Evolutionary conservation across 2,797 vertebrate genomes (phyloP), one percentile per base, ranked within the genome.

Genomic region (Xiphophorus birchmanni): DNA sequence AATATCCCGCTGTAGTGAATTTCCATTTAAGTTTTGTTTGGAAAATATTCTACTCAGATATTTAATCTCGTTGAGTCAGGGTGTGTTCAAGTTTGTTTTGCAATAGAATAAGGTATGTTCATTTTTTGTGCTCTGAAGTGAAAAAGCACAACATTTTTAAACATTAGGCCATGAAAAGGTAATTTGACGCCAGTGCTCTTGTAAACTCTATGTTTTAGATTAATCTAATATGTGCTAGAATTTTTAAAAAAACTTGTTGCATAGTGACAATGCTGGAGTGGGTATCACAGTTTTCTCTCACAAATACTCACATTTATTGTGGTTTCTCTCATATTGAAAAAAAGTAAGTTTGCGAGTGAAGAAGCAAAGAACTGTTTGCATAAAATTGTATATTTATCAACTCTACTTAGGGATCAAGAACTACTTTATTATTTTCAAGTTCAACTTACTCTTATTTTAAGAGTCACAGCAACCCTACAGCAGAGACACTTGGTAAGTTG

Each of bases 11-110:
- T 52, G 76, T 12, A 81, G 11, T 73, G 50, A 29, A 23, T 77
- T 82, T 73, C 63, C 73, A 12, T 44, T 44, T 79, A 74, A 75
- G 86, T 78, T 73, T 26, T 52, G 67, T 77, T 81, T 80, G 42
- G 87, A 75, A 84, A 40, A 79, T 58, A 73, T 81, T 76, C 77
- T 69, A 35, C 56, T 84, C 74, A 60, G 76, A 80, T 81, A 48
- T 50, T 76, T 52, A 3, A 48, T 71, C 67, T 83, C 73, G 80
- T 85, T 80, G 73, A 12, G 32, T 52, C 32, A 50, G 44, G 40
- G 35, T 45, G 18, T 63, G 56, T 73, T 80, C 60, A 50, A 69
- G 17, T 75, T 67, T 50, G 26, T n/a, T 37, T 69, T 47, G 10
- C 5, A 10, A 45, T 48, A 76, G 29, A 47, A 56, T 2, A 79